Percentiles rank a stretch among this genome's conserved stretches.
These are phyloP conservation scores for Beris chalybata DNA, from an alignment of 2,888 invertebrate species.

Conservation along the genomic window DNA sequence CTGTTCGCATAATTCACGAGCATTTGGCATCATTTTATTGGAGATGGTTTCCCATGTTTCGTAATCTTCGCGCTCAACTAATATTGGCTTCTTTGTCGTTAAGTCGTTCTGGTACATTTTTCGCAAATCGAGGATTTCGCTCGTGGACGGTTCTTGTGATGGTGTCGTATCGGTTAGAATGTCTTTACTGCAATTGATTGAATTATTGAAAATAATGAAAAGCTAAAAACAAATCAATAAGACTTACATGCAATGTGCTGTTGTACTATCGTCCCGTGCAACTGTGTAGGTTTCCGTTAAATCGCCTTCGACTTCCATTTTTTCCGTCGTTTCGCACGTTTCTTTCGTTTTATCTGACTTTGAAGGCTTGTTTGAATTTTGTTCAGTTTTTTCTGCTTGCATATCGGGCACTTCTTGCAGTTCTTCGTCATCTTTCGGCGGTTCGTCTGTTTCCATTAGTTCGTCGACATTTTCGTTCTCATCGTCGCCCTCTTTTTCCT, in stretches of 20 bases:
- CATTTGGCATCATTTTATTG: conserved; percentile 59
- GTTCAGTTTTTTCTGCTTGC: conserved; percentile 58
- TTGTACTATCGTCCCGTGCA: conserved; percentile 70
- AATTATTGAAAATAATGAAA: neutral
- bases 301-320: conserved; percentile 76
- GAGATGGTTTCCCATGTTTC: conserved; percentile 54
- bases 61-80: conserved; percentile 49
- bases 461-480: conserved; percentile 56
- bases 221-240: neutral
- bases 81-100: conserved; percentile 44
- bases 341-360: conserved; percentile 54
- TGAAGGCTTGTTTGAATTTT: conserved; percentile 48
- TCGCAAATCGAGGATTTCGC: conserved; percentile 49
- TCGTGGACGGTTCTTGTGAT: conserved; percentile 46
- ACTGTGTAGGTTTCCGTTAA: conserved; percentile 67
- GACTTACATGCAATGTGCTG: conserved; percentile 72
- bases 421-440: conserved; percentile 58
- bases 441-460: conserved; percentile 55
- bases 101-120: conserved; percentile 52
- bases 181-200: conserved; percentile 45
- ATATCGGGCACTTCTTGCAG: conserved; percentile 50
- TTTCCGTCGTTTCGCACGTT: conserved; percentile 59
- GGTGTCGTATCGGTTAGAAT: conserved; percentile 47
- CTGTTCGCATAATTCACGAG: conserved; percentile 89
- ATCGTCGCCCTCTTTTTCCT: conserved; percentile 61